Conservation (phyloP, 2,113 vertebrate genomes). For the Gulo gulo region DNA sequence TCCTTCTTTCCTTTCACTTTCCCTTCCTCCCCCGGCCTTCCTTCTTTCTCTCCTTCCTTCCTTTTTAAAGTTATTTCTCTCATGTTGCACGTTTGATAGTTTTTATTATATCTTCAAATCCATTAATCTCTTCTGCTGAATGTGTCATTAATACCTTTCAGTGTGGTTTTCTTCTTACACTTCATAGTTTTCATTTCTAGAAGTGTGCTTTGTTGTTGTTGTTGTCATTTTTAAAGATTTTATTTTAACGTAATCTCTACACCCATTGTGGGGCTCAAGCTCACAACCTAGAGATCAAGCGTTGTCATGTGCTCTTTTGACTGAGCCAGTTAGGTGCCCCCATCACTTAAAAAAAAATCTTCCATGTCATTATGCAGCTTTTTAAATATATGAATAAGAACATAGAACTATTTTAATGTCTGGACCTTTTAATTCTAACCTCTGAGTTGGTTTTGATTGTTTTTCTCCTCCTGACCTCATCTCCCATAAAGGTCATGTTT, state of each 20-base stretch:
- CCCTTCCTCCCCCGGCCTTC: background rate
- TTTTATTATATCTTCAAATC: background rate
- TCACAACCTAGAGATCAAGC: background rate
- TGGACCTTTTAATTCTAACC: background rate
- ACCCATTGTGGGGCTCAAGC: background rate
- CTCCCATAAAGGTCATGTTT: background rate
- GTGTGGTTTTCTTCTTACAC: background rate
- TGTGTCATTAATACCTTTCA: background rate
- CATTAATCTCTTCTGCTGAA: background rate
- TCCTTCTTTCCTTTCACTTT: no score
- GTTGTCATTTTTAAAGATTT: background rate
- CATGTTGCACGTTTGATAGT: background rate
- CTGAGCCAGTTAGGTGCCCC: background rate
- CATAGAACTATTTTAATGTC: background rate
- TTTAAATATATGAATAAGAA: background rate
- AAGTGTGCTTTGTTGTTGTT: background rate
- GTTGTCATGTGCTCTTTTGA: background rate
- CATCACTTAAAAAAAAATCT: background rate
- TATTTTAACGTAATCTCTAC: background rate
- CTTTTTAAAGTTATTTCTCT: background rate
- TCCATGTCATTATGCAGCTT: background rate
- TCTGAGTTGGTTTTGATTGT: background rate
- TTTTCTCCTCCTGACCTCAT: background rate
- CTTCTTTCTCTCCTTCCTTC: background rate
- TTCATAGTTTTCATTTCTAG: background rate